Conservation (phyloP, 1,140 invertebrate genomes). For the Platorchestia sp. region DNA sequence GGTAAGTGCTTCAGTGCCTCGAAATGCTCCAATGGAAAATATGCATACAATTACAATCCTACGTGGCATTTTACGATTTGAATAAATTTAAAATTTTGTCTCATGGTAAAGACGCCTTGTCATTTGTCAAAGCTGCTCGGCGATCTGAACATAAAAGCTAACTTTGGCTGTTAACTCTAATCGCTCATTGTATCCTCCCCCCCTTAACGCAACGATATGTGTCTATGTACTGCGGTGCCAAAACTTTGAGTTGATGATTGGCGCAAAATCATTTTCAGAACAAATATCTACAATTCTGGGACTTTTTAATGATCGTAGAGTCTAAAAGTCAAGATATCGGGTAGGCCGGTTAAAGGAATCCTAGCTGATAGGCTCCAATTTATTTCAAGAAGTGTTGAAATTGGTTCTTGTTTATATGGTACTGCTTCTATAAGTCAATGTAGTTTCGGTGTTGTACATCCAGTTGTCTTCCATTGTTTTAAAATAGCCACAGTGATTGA, state of each 20-base stretch:
- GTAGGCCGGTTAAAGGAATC: neutral
- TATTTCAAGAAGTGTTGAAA: neutral
- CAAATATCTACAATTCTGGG: neutral
- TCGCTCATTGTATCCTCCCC: neutral
- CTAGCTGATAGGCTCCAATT: neutral
- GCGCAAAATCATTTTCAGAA: neutral
- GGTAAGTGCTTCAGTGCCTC: constrained; percentile 38
- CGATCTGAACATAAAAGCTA: neutral
- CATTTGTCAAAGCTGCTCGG: neutral
- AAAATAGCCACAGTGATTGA: neutral
- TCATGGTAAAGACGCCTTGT: too few species aligned
- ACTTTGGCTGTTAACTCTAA: neutral
- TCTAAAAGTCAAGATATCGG: neutral
- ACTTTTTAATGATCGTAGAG: neutral
- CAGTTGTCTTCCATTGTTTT: neutral
- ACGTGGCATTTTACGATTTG: neutral
- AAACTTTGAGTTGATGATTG: neutral
- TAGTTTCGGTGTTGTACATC: neutral
- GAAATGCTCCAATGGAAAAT: neutral
- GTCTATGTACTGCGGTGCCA: neutral
- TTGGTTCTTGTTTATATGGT: neutral
- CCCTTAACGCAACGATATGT: neutral
- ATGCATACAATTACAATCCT: neutral
- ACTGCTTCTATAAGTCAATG: neutral
- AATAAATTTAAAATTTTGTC: too few species aligned